phyloP scores from a whole-genome alignment of 2,113 vertebrate species.

The Mus spicilegus region DNA sequence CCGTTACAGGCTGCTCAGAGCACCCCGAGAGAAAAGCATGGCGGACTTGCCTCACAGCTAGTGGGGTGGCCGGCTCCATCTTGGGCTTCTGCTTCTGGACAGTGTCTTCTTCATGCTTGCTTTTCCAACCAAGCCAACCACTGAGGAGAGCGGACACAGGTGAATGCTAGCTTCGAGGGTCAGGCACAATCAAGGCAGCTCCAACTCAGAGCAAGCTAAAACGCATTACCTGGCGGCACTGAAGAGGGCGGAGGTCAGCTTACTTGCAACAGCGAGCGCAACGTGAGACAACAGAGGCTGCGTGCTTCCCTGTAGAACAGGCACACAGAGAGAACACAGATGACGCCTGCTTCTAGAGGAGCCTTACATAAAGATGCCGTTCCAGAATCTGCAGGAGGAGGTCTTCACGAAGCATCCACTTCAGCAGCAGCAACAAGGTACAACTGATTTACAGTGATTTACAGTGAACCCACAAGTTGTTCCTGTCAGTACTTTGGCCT shows the following conservation, averaged over 20 bases:
- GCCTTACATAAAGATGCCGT: neutral
- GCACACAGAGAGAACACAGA: neutral
- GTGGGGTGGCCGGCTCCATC: conserved; percentile 94
- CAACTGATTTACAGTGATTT: no score
- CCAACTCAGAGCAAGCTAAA: neutral
- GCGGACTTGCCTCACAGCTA: conserved; percentile 92
- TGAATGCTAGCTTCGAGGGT: neutral
- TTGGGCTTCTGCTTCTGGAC: conserved; percentile 96
- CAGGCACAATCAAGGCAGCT: neutral
- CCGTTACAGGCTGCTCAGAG: neutral
- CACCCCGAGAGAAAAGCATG: rapidly evolving
- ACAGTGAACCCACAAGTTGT: neutral
- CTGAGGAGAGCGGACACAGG: conserved; percentile 82
- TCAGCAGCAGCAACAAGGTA: neutral
- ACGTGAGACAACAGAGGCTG: conserved; percentile 97
- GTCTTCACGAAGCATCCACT: neutral
- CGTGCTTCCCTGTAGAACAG: conserved; percentile 91
- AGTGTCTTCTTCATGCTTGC: conserved; percentile 93
- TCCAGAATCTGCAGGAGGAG: neutral
- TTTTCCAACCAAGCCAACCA: conserved; percentile 98
- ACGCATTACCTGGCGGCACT: conserved; percentile 95
- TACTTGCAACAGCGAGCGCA: conserved; percentile 98
- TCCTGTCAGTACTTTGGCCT: neutral
- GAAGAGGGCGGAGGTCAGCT: conserved; percentile 98
- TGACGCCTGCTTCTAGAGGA: neutral